Evolutionary conservation across 92 coral and sea anemone species (phyloP).

Genomic region (Desmophyllum pertusum): DNA sequence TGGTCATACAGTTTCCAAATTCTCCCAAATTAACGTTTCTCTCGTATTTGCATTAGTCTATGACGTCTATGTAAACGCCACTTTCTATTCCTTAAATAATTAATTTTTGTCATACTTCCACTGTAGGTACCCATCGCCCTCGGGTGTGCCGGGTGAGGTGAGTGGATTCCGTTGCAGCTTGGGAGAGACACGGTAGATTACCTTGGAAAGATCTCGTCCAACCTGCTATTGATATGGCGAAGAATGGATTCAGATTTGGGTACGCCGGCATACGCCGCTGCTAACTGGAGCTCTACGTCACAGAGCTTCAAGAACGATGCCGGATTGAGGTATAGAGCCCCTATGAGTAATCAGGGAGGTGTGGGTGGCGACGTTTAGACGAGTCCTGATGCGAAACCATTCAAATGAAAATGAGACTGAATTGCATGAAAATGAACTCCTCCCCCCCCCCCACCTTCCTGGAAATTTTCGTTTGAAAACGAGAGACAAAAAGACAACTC

Average conservation of each 20-base stretch:
- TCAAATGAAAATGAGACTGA: too few species aligned
- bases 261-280: slow-evolving; percentile 51
- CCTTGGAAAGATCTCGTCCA: slow-evolving; percentile 89
- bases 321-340: slow-evolving; percentile 66
- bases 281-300: slow-evolving; percentile 53
- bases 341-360: too few species aligned
- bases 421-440: too few species aligned
- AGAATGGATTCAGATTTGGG: slow-evolving; percentile 74
- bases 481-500: too few species aligned
- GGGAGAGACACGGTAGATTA: slow-evolving; percentile 80
- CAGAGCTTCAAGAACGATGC: slow-evolving; percentile 53
- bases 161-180: slow-evolving; percentile 71
- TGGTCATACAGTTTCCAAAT: too few species aligned
- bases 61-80: too few species aligned
- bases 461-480: too few species aligned
- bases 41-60: too few species aligned
- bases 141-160: slow-evolving; percentile 93
- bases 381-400: too few species aligned
- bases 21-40: too few species aligned
- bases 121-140: slow-evolving; percentile 71
- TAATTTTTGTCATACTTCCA: neutral
- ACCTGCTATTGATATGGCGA: slow-evolving; percentile 85
- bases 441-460: too few species aligned
- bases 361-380: too few species aligned
- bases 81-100: neutral